phyloP scores from a whole-genome alignment of 1,140 invertebrate species.

The Eurosta solidaginis region DNA sequence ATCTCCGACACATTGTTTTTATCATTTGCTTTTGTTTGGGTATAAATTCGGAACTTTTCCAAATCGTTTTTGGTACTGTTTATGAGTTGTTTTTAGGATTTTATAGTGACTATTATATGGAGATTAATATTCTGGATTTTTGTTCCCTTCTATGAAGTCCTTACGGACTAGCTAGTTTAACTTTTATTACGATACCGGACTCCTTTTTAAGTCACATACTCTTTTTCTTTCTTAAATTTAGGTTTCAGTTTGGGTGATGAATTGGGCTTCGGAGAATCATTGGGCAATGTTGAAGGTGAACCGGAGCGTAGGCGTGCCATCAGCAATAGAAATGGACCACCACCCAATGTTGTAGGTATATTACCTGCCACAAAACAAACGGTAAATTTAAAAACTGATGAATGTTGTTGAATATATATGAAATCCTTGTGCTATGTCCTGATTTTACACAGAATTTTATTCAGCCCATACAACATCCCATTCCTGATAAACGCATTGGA shows the following conservation, averaged over 20 bases:
- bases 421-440: not conserved
- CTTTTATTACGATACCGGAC: not conserved
- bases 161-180: not conserved
- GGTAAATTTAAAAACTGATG: conserved; percentile 31
- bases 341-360: conserved; percentile 47
- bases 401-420: not conserved
- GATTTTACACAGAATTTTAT: not conserved
- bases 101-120: too few species aligned
- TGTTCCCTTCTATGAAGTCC: not conserved
- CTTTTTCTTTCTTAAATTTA: conserved; percentile 52
- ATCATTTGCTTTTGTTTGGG: too few species aligned
- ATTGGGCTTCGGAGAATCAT: conserved; percentile 76
- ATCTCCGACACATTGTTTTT: too few species aligned
- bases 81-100: too few species aligned
- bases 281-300: conserved; percentile 71
- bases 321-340: conserved; percentile 63
- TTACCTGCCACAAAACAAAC: conserved; percentile 47
- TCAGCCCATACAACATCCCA: conserved; percentile 17
- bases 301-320: conserved; percentile 69
- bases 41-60: too few species aligned
- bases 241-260: conserved; percentile 85
- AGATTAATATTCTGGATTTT: not conserved
- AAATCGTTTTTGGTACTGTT: too few species aligned
- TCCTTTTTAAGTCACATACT: not conserved
- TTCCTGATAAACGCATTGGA: conserved; percentile 33